Percentiles rank a stretch among this genome's conserved stretches.
phyloP scores from a whole-genome alignment of 2,797 vertebrate species.

The Halcyon leucocephala region DNA sequence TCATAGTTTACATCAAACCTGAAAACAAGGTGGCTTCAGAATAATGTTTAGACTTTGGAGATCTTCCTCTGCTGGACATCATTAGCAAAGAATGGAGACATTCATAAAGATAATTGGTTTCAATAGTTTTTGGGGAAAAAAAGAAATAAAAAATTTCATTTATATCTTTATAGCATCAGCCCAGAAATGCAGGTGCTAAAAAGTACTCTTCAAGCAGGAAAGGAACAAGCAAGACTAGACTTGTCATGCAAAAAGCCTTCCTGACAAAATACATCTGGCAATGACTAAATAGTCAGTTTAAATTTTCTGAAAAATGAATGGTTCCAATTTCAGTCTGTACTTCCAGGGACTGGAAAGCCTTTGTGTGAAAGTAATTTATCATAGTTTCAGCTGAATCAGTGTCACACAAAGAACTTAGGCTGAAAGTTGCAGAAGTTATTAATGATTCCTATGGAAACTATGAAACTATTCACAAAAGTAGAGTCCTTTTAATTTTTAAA shows the following conservation, averaged over 20 bases:
- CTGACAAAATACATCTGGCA: background rate
- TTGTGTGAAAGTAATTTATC: conserved; percentile 15
- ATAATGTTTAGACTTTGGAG: background rate
- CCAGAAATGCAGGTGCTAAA: background rate
- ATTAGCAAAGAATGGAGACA: background rate
- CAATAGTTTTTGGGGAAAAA: background rate
- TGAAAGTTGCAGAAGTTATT: conserved; percentile 24
- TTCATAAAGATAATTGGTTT: background rate
- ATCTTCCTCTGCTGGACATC: background rate
- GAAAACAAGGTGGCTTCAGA: background rate
- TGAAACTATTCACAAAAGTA: background rate
- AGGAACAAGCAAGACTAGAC: background rate
- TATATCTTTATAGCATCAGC: background rate
- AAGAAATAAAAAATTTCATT: no score
- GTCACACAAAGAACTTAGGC: conserved; percentile 1
- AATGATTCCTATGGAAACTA: conserved; percentile 13
- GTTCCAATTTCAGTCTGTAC: background rate
- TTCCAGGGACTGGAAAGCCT: conserved; percentile 1
- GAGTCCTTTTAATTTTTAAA: background rate
- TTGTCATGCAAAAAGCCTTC: background rate
- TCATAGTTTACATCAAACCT: background rate
- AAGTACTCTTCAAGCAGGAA: background rate
- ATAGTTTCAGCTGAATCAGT: background rate
- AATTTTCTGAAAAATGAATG: conserved; percentile 21
- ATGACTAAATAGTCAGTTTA: background rate